phyloP scores from a whole-genome alignment of 1,140 invertebrate species.

The Pinna nobilis region DNA sequence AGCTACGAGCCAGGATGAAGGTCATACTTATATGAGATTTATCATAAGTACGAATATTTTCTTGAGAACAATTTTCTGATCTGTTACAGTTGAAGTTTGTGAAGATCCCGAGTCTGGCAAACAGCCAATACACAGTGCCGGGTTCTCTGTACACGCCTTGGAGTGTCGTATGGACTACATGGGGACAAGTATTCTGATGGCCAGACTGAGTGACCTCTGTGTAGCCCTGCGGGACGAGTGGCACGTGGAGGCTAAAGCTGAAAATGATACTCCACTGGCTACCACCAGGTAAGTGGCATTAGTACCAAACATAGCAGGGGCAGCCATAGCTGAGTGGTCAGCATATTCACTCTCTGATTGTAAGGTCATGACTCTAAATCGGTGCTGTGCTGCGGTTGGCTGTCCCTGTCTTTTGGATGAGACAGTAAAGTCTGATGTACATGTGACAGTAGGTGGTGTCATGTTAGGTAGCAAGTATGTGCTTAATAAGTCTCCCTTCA shows the following conservation, averaged over 20 bases:
- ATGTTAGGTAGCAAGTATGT: too few species aligned
- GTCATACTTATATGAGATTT: too few species aligned
- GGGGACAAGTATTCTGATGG: slow-evolving; percentile 93
- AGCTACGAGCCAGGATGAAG: too few species aligned
- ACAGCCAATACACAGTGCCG: slow-evolving; percentile 91
- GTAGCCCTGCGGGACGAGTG: slow-evolving; percentile 76
- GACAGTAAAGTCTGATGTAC: too few species aligned
- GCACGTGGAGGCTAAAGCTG: slow-evolving; percentile 61
- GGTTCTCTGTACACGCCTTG: slow-evolving; percentile 88
- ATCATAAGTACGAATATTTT: not conserved
- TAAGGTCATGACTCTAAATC: too few species aligned
- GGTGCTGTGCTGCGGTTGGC: too few species aligned
- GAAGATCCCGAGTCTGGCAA: slow-evolving; percentile 86
- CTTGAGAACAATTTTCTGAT: slow-evolving; percentile 12
- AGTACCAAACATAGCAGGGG: not conserved
- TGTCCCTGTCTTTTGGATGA: too few species aligned
- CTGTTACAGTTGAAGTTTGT: slow-evolving; percentile 84
- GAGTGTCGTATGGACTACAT: slow-evolving; percentile 96
- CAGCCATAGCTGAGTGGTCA: too few species aligned
- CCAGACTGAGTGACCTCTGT: slow-evolving; percentile 86
- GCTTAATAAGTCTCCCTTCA: too few species aligned
- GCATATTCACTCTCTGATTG: too few species aligned
- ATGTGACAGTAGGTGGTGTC: too few species aligned
- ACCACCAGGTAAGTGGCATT: slow-evolving; percentile 60
- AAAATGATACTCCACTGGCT: slow-evolving; percentile 65